Evolutionary conservation across 92 coral and sea anemone genomes (phyloP).

Genomic region (Paramuricea clavata): DNA sequence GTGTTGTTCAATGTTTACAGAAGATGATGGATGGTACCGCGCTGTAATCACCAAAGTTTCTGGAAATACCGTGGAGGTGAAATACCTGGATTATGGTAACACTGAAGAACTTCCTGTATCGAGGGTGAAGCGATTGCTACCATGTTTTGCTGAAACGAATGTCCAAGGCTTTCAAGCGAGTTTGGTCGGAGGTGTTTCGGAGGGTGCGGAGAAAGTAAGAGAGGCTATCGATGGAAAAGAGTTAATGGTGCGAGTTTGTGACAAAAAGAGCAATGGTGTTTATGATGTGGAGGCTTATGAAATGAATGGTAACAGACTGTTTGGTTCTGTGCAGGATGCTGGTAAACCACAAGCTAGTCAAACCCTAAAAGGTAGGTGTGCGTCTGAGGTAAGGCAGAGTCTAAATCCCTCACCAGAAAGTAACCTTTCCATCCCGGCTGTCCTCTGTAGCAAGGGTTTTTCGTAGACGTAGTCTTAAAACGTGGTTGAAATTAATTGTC

Average conservation of each 20-base stretch:
- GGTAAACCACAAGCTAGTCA: background rate
- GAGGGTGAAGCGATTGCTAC: background rate
- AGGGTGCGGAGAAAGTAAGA: background rate
- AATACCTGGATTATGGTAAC: constrained; percentile 90
- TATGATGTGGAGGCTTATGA: background rate
- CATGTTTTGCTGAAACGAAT: background rate
- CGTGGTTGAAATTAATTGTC: too few species aligned
- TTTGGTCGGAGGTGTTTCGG: constrained; percentile 46
- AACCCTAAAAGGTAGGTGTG: background rate
- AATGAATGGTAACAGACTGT: background rate
- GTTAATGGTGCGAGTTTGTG: background rate
- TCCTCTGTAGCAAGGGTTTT: too few species aligned
- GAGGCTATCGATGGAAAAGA: background rate
- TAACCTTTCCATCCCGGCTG: too few species aligned
- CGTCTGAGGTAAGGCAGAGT: background rate
- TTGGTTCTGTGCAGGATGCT: background rate
- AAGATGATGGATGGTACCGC: constrained; percentile 95
- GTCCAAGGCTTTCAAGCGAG: background rate
- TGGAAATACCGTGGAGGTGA: constrained; percentile 66
- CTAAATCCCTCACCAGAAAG: too few species aligned
- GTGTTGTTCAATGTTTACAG: constrained; percentile 83
- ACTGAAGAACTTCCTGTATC: constrained; percentile 77
- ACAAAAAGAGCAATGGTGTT: background rate
- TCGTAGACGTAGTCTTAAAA: too few species aligned
- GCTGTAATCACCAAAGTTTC: constrained; percentile 73